Percentiles rank a stretch among this genome's conserved stretches.
These are phyloP conservation scores for Heliothis virescens DNA, from an alignment of 1,140 invertebrate genomes.

Conservation along the genomic window DNA sequence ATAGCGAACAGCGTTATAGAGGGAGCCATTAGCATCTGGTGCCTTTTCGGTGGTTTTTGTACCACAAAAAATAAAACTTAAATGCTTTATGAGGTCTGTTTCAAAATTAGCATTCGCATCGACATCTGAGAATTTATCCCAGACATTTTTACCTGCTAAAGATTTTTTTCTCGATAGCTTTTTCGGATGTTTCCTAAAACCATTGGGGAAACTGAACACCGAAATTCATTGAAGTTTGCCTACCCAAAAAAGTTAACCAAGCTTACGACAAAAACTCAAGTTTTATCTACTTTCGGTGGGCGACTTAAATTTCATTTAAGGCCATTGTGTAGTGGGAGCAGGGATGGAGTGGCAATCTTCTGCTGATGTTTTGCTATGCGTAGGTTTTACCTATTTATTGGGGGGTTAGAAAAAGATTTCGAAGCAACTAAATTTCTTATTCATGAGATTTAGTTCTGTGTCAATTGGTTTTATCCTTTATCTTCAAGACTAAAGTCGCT, in stretches of 20 bases:
- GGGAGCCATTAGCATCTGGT: constrained; percentile 27
- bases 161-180: constrained; percentile 38
- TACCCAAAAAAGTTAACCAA: constrained; percentile 45
- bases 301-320: constrained; percentile 55
- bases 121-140: constrained; percentile 46
- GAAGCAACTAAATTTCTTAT: constrained; percentile 1
- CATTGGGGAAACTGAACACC: constrained; percentile 44
- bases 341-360: constrained; percentile 16
- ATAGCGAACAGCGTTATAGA: not conserved
- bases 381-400: constrained; percentile 14
- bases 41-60: constrained; percentile 29
- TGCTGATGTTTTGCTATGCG: constrained; percentile 8
- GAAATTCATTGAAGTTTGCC: constrained; percentile 48
- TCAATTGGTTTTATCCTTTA: not conserved
- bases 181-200: constrained; percentile 39
- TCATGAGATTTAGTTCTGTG: not conserved
- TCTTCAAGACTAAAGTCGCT: not conserved
- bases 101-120: constrained; percentile 46
- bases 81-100: constrained; percentile 41
- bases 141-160: constrained; percentile 43
- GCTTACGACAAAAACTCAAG: constrained; percentile 47
- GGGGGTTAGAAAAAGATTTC: constrained; percentile 9
- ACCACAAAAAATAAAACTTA: constrained; percentile 33
- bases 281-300: constrained; percentile 50
- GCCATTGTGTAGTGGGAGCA: constrained; percentile 23